phyloP scores from a whole-genome alignment of 1,140 invertebrate species.

The Prorops nasuta region DNA sequence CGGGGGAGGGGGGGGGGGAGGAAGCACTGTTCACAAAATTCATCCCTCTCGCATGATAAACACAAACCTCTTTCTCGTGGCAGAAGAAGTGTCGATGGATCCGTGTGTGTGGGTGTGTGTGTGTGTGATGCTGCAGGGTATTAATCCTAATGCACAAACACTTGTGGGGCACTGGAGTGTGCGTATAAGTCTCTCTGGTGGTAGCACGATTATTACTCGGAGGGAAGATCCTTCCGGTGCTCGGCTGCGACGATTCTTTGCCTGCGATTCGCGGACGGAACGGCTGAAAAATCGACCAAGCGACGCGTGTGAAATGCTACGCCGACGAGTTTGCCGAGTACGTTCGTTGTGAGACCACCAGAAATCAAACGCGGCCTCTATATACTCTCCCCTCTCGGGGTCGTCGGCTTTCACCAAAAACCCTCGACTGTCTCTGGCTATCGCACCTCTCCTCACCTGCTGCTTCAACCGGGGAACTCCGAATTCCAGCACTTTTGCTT shows the following conservation, averaged over 20 bases:
- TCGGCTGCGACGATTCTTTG: neutral
- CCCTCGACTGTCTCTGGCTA: constrained; percentile 17
- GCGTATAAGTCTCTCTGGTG: no score
- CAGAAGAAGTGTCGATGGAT: no score
- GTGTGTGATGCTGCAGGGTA: no score
- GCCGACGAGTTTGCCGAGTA: constrained; percentile 35
- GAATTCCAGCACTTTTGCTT: no score
- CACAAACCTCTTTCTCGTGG: constrained; percentile 37
- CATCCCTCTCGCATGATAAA: constrained; percentile 20
- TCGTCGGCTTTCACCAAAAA: constrained; percentile 46
- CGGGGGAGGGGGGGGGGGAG: no score
- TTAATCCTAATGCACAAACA: constrained; percentile 13
- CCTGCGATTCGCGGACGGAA: constrained; percentile 13
- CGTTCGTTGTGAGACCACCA: constrained; percentile 48
- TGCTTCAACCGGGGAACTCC: no score
- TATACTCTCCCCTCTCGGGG: constrained; percentile 51
- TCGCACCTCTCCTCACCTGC: constrained; percentile 6
- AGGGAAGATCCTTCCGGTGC: neutral
- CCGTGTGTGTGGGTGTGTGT: no score
- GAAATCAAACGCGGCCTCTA: constrained; percentile 50
- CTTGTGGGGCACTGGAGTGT: no score
- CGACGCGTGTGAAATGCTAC: no score
- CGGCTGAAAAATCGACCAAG: constrained; percentile 22
- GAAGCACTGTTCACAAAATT: constrained; percentile 35
- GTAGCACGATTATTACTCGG: no score